phyloP scores from a whole-genome alignment of 2,797 vertebrate species.

The Dryobates pubescens region DNA sequence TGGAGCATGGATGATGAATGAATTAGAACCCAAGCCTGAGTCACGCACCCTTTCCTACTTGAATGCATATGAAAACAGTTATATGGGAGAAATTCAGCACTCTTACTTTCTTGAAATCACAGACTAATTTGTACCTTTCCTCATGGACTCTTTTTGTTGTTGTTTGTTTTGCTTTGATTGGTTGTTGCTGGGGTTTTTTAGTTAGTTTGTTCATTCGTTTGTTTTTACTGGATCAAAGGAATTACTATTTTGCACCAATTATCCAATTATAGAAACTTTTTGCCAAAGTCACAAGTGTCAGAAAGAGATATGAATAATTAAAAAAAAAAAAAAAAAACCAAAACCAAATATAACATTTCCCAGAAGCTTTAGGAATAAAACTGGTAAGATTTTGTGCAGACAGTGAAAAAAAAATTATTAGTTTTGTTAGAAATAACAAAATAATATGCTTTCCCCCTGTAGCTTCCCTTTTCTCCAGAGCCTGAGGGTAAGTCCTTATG shows the following conservation, averaged over 20 bases:
- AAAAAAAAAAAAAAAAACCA: no score
- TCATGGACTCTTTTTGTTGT: background rate
- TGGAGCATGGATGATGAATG: background rate
- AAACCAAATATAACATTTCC: no score
- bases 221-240: background rate
- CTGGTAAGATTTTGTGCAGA: background rate
- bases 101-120: background rate
- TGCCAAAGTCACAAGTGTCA: background rate
- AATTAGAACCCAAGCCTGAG: background rate
- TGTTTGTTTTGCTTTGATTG: no score
- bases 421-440: background rate
- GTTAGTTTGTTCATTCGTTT: background rate
- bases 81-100: background rate
- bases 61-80: background rate
- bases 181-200: background rate
- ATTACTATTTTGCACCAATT: background rate
- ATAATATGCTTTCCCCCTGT: background rate
- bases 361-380: background rate
- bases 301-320: background rate
- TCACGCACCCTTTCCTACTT: background rate
- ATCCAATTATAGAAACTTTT: background rate
- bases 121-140: background rate
- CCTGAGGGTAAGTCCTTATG: background rate
- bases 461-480: background rate
- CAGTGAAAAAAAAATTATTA: background rate